These are phyloP conservation scores for Glyptemys insculpta DNA, from an alignment of 2,797 vertebrate species.

Conservation along the genomic window DNA sequence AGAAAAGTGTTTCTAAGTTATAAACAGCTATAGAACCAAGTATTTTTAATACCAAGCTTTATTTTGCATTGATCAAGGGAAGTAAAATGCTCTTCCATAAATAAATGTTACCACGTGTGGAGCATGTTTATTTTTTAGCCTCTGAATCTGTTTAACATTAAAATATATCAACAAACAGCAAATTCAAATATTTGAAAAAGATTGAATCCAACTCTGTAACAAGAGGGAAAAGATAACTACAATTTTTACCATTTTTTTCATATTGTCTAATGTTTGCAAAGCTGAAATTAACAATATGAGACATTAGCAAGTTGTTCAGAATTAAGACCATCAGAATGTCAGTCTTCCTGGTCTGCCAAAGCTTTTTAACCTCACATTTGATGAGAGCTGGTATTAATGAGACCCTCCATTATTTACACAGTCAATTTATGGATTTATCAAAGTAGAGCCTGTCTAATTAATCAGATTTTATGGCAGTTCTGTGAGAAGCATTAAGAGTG, in stretches of 20 bases:
- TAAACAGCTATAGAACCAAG: too few species aligned
- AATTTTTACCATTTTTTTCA: background rate
- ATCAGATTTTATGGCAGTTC: slow-evolving; percentile 21
- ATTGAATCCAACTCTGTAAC: background rate
- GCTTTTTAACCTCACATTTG: slow-evolving; percentile 2
- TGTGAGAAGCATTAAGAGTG: slow-evolving; percentile 13
- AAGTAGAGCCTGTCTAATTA: slow-evolving; percentile 2
- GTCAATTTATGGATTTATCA: background rate
- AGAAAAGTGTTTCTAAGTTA: background rate
- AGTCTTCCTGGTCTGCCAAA: background rate
- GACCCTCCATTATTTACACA: slow-evolving; percentile 22
- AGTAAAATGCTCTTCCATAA: background rate
- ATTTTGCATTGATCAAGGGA: background rate
- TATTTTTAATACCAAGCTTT: background rate
- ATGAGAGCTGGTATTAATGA: slow-evolving; percentile 22
- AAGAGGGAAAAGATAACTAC: background rate
- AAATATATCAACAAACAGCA: background rate
- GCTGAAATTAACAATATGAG: background rate
- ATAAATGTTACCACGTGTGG: background rate
- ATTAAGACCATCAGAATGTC: background rate
- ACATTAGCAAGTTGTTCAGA: slow-evolving; percentile 18
- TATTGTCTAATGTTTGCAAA: background rate
- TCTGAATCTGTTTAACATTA: background rate
- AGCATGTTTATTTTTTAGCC: background rate
- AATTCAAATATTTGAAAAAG: background rate